Conservation (phyloP, 1,140 invertebrate species). For the Philotrypesis tridentata region DNA sequence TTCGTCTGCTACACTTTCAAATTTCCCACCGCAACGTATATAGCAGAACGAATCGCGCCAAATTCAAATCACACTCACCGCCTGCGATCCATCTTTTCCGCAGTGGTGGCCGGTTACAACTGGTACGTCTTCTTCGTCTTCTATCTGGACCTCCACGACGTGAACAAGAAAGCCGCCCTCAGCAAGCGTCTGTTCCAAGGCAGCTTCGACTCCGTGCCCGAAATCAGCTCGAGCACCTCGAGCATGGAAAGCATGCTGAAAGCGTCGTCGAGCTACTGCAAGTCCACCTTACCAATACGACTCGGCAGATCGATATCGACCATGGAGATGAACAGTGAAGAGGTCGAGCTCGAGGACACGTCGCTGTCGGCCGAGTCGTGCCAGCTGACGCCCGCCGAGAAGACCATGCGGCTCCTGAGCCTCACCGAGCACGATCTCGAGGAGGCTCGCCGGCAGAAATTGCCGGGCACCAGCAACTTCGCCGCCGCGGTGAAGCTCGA, state of each 20-base stretch:
- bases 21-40: too few species aligned
- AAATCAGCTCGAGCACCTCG: not conserved
- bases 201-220: not conserved
- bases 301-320: slow-evolving; percentile 34
- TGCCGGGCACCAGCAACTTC: not conserved
- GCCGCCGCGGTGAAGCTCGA: not conserved
- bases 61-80: too few species aligned
- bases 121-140: slow-evolving; percentile 55
- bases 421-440: slow-evolving; percentile 52
- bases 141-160: slow-evolving; percentile 49
- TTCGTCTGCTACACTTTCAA: too few species aligned
- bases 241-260: slow-evolving; percentile 23
- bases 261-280: not conserved
- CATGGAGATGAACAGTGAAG: slow-evolving; percentile 35
- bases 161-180: not conserved
- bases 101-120: slow-evolving; percentile 55
- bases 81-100: too few species aligned
- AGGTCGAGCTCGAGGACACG: slow-evolving; percentile 30
- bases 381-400: slow-evolving; percentile 51
- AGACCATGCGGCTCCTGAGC: slow-evolving; percentile 55
- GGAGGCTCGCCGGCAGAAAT: slow-evolving; percentile 27
- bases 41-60: too few species aligned
- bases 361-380: slow-evolving; percentile 1
- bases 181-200: too few species aligned
- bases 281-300: not conserved